A percentile compares a stretch with the other conserved stretches of the same genome.
phyloP scores from a whole-genome alignment of 2,797 vertebrate species.

The Xenops minutus region DNA sequence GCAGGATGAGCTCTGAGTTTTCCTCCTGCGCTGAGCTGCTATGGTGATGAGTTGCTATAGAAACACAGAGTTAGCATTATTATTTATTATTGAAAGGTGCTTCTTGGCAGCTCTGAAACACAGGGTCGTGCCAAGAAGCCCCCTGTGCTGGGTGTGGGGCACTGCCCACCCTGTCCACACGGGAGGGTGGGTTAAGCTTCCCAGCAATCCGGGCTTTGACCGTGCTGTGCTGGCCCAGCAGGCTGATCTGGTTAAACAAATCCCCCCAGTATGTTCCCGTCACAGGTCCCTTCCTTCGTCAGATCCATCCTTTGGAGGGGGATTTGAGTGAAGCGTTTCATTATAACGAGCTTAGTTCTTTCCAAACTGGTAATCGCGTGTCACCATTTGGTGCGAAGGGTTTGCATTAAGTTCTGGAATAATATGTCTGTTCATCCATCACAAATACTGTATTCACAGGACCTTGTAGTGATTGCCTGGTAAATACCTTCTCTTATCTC shows the following conservation, averaged over 20 bases:
- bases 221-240: neutral
- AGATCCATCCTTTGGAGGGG: conserved; percentile 40
- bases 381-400: neutral
- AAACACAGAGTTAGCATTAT: conserved; percentile 67
- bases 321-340: neutral
- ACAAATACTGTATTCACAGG: conserved; percentile 31
- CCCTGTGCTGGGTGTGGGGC: neutral
- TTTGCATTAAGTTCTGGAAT: neutral
- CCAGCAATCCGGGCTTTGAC: neutral
- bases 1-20: conserved; percentile 40
- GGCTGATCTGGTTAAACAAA: conserved; percentile 53
- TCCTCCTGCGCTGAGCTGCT: conserved; percentile 46
- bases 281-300: conserved; percentile 11
- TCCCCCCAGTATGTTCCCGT: neutral
- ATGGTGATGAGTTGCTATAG: conserved; percentile 73
- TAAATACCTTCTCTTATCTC: conserved; percentile 37
- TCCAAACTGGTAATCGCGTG: neutral
- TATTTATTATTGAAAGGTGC: conserved; percentile 67
- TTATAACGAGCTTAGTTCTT: conserved; percentile 18
- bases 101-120: conserved; percentile 2
- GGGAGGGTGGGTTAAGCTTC: neutral
- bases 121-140: neutral
- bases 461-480: neutral
- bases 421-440: conserved; percentile 29
- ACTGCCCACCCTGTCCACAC: neutral